phyloP scores from a whole-genome alignment of 2,797 vertebrate genomes.

The Danio jaintianensis region DNA sequence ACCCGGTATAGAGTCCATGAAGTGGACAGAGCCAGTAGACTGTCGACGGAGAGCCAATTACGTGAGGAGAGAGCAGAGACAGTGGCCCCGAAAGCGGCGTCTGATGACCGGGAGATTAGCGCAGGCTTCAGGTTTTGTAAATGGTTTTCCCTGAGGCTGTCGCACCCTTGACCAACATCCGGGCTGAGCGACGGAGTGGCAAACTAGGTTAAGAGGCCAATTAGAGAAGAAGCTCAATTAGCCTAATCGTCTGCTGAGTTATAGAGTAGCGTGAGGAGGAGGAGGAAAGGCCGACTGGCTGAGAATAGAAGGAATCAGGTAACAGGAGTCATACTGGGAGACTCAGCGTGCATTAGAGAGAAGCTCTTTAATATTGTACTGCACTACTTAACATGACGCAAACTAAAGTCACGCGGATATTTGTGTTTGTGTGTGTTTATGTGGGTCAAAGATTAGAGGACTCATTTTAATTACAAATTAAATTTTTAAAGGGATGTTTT shows the following conservation, averaged over 20 bases:
- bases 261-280: conserved; percentile 51
- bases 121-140: conserved; percentile 38
- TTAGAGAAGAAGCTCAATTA: conserved; percentile 74
- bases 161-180: conserved; percentile 59
- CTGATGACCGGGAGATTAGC: conserved; percentile 67
- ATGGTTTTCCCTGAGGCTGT: conserved; percentile 40
- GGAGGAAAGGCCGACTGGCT: conserved; percentile 48
- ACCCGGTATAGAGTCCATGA: conserved; percentile 59
- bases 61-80: conserved; percentile 14
- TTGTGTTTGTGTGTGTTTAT: too few relatives aligned
- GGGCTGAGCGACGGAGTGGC: conserved; percentile 60
- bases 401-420: neutral
- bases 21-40: conserved; percentile 42
- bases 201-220: conserved; percentile 74
- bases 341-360: conserved; percentile 3
- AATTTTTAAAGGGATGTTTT: too few relatives aligned
- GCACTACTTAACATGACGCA: neutral
- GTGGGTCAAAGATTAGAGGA: too few relatives aligned
- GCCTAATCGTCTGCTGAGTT: conserved; percentile 66
- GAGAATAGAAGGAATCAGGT: conserved; percentile 49
- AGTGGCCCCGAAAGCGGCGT: conserved; percentile 59
- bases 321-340: conserved; percentile 24
- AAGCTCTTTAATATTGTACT: neutral
- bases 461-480: too few relatives aligned
- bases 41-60: conserved; percentile 56